A percentile compares a stretch with the other conserved stretches of the same genome.
These are phyloP conservation scores for Brachirus orientalis DNA, from an alignment of 2,113 vertebrate genomes.

Conservation along the genomic window DNA sequence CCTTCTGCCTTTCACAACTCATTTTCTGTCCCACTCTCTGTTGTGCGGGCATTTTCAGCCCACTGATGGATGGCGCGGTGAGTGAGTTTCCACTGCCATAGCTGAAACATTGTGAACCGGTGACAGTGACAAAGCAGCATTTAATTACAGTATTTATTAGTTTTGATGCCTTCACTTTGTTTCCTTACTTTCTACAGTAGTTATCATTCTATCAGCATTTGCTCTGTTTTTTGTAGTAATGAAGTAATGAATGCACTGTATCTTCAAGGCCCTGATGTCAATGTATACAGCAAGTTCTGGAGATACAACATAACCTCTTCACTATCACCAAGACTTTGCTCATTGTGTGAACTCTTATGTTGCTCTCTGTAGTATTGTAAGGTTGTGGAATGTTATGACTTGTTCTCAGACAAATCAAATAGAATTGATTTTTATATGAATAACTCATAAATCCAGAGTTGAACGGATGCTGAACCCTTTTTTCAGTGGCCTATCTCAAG, in stretches of 20 bases:
- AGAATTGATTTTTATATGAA: constrained; percentile 37
- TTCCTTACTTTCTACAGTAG: background rate
- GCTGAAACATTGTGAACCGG: constrained; percentile 10
- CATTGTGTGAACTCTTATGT: background rate
- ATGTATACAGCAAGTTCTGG: too few relatives aligned
- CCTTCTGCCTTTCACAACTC: too few relatives aligned
- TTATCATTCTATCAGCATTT: background rate
- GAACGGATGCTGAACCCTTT: constrained; percentile 29
- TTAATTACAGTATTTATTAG: constrained; percentile 35
- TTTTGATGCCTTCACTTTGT: constrained; percentile 14
- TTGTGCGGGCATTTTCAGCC: constrained; percentile 29
- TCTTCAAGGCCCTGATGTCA: too few relatives aligned
- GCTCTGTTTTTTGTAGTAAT: too few relatives aligned
- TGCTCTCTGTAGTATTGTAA: background rate
- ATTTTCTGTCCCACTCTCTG: too few relatives aligned
- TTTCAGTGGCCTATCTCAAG: constrained; percentile 26
- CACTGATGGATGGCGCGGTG: constrained; percentile 42
- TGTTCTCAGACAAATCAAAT: background rate
- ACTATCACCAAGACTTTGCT: too few relatives aligned
- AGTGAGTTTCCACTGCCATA: constrained; percentile 24
- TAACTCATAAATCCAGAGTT: constrained; percentile 46
- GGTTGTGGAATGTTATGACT: background rate
- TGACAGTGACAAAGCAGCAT: constrained; percentile 35
- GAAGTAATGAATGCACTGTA: too few relatives aligned
- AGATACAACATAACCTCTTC: too few relatives aligned